phyloP scores from a whole-genome alignment of 2,797 vertebrate species.

The Ambastaia sidthimunki region DNA sequence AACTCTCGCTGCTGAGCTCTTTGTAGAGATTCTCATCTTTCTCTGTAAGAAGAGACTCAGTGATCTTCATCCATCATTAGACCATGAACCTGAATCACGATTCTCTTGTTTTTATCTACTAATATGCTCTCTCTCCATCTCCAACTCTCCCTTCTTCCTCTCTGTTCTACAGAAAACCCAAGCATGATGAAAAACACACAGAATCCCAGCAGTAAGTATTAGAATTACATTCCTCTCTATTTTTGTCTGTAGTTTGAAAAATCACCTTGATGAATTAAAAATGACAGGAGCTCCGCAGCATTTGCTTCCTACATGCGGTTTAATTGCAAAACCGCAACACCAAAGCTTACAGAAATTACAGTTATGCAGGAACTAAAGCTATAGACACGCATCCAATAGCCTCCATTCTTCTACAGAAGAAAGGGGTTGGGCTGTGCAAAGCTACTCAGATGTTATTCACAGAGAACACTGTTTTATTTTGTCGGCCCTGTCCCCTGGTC shows the following conservation, averaged over 20 bases:
- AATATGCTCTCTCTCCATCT: conserved; percentile 14
- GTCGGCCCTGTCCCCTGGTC: neutral
- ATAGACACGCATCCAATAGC: conserved; percentile 10
- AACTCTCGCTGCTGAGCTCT: conserved; percentile 13
- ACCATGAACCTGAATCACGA: conserved; percentile 3
- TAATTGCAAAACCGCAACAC: conserved; percentile 29
- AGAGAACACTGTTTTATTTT: neutral
- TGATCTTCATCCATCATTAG: conserved; percentile 25
- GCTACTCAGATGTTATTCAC: neutral
- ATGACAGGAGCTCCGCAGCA: conserved; percentile 36
- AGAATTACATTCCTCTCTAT: conserved; percentile 7
- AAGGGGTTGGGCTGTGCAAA: neutral
- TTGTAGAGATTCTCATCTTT: neutral
- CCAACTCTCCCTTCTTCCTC: conserved; percentile 29
- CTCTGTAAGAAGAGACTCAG: conserved; percentile 5
- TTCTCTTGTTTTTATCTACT: conserved; percentile 47
- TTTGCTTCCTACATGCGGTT: neutral
- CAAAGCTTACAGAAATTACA: neutral
- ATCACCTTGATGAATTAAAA: conserved; percentile 41
- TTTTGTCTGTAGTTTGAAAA: conserved; percentile 34
- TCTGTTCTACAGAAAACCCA: conserved; percentile 78
- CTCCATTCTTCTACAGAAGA: neutral
- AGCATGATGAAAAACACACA: conserved; percentile 84
- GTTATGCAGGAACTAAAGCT: neutral
- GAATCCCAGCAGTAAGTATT: conserved; percentile 82